These are phyloP conservation scores for Tetheella fluctuosa DNA, from an alignment of 2,888 invertebrate species.

Conservation along the genomic window DNA sequence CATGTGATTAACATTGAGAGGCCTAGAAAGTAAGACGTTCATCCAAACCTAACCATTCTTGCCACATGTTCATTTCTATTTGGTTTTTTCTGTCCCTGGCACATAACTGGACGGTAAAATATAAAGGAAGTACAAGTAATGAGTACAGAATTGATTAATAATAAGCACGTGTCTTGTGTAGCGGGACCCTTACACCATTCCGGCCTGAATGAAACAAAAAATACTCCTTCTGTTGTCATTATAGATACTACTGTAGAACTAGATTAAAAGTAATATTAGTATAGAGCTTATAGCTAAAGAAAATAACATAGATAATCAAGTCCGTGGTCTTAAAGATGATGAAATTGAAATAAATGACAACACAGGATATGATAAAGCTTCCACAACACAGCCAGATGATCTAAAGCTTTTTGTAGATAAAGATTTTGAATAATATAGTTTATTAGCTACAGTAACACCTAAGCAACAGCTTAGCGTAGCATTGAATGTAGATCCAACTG, in stretches of 20 bases:
- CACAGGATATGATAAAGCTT: constrained; percentile 58
- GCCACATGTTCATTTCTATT: constrained; percentile 72
- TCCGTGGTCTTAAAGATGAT: constrained; percentile 34
- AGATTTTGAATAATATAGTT: constrained; percentile 43
- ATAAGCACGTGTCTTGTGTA: constrained; percentile 81
- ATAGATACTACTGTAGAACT: constrained; percentile 65
- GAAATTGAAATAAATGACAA: constrained; percentile 52
- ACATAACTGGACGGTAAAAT: constrained; percentile 70
- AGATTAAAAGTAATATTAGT: constrained; percentile 50
- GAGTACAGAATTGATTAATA: constrained; percentile 77
- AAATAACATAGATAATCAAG: constrained; percentile 35
- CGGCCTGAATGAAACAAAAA: constrained; percentile 57
- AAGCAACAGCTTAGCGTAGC: constrained; percentile 45
- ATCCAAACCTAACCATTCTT: constrained; percentile 48
- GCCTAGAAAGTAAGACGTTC: constrained; percentile 30
- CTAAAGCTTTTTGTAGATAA: constrained; percentile 59
- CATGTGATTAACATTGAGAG: too few species aligned
- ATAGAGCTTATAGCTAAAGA: constrained; percentile 56
- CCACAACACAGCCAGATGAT: constrained; percentile 63
- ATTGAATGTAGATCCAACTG: constrained; percentile 27
- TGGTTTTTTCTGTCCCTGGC: constrained; percentile 78
- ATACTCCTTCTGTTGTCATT: constrained; percentile 70
- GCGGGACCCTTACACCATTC: constrained; percentile 73
- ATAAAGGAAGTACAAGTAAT: constrained; percentile 83
- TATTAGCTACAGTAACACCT: constrained; percentile 50